Conservation (phyloP, 2,797 vertebrate genomes). For the Sebastes melanostomus region DNA sequence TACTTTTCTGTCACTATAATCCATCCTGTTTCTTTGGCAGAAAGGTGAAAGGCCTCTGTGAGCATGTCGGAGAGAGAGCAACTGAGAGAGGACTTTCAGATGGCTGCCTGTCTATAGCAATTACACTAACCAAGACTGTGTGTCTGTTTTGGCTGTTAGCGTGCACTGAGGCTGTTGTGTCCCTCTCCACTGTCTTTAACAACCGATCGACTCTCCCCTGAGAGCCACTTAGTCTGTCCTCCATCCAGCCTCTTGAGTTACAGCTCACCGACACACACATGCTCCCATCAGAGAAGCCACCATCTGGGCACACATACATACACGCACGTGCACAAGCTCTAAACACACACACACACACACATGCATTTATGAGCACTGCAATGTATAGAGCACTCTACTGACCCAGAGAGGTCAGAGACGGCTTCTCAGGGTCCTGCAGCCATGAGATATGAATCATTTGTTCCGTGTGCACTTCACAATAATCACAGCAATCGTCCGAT, state of each 20-base stretch:
- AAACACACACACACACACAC: conserved; percentile 1
- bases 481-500: conserved; percentile 25
- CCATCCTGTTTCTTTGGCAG: neutral
- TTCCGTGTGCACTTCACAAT: neutral
- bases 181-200: conserved; percentile 76
- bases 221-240: conserved; percentile 79
- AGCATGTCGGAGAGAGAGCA: conserved; percentile 13
- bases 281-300: conserved; percentile 46
- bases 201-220: conserved; percentile 72
- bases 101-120: conserved; percentile 62
- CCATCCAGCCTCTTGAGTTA: conserved; percentile 74
- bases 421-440: neutral
- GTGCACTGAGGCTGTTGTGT: conserved; percentile 58
- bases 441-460: conserved; percentile 7
- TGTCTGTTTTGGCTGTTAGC: conserved; percentile 65
- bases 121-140: conserved; percentile 55
- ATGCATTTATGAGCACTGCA: neutral
- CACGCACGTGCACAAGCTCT: neutral
- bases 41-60: conserved; percentile 29
- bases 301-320: conserved; percentile 45
- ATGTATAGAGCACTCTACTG: neutral
- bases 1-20: conserved; percentile 14
- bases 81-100: conserved; percentile 38
- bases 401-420: conserved; percentile 17
- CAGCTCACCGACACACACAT: conserved; percentile 71